Conservation (phyloP, 2,888 invertebrate genomes). For the Lepidochitona cinerea region DNA sequence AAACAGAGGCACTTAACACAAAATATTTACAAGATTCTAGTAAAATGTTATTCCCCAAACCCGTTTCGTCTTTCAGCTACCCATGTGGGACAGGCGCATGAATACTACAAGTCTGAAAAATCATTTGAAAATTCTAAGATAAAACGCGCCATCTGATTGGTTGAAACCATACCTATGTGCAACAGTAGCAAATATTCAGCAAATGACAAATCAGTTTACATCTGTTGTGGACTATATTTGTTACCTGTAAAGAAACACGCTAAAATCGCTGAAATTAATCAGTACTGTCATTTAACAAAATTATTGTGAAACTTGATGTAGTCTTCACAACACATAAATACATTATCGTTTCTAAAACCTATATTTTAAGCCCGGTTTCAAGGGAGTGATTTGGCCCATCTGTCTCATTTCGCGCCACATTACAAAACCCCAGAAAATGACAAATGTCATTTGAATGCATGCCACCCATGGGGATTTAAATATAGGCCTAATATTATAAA, state of each 20-base stretch:
- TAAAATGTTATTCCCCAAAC: slow-evolving; percentile 1
- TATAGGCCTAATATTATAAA: too few relatives aligned
- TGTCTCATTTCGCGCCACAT: background rate
- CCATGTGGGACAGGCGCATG: slow-evolving; percentile 3
- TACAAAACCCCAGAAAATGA: background rate
- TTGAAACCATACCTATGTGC: background rate
- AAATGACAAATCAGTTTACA: too few relatives aligned
- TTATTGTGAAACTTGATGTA: too few relatives aligned
- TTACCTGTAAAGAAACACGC: too few relatives aligned
- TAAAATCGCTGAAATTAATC: too few relatives aligned
- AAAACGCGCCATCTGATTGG: background rate
- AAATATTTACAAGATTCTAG: background rate
- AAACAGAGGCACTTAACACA: background rate
- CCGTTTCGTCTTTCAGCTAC: slow-evolving; percentile 1
- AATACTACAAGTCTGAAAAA: background rate
- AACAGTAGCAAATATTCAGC: background rate
- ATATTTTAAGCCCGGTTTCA: too few relatives aligned
- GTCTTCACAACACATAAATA: too few relatives aligned
- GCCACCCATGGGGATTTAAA: too few relatives aligned
- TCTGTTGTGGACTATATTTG: background rate
- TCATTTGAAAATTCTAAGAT: background rate
- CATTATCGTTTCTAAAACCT: too few relatives aligned
- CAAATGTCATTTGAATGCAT: too few relatives aligned
- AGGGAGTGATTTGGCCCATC: background rate
- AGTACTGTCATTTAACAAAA: too few relatives aligned